Evolutionary conservation across 2,888 invertebrate genomes (phyloP).

Genomic region (Ceraclea dissimilis): DNA sequence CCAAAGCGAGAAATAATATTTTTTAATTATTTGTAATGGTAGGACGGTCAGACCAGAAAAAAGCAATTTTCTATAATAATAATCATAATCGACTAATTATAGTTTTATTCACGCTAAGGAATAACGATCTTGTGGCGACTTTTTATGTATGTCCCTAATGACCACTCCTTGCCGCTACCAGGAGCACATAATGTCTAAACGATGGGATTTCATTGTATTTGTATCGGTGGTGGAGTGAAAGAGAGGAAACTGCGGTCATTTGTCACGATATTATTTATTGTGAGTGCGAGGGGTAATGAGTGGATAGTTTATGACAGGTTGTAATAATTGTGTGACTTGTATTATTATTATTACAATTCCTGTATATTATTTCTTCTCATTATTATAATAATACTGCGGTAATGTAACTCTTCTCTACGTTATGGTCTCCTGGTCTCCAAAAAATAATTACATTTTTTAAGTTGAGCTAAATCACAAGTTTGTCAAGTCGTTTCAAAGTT

Average conservation of each 20-base stretch:
- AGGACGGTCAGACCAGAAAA: too few relatives aligned
- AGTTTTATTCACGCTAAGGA: too few relatives aligned
- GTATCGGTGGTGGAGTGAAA: too few relatives aligned
- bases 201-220: conserved; percentile 3
- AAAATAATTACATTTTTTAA: neutral
- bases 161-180: conserved; percentile 1
- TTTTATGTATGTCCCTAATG: neutral
- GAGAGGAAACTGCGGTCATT: conserved; percentile 18
- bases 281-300: conserved; percentile 7
- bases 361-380: neutral
- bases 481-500: too few relatives aligned
- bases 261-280: conserved; percentile 18
- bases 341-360: neutral
- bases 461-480: too few relatives aligned
- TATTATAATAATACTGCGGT: conserved; percentile 5
- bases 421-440: conserved; percentile 6
- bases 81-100: too few relatives aligned
- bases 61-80: too few relatives aligned
- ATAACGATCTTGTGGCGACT: neutral
- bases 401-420: neutral
- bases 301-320: conserved; percentile 7
- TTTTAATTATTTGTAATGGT: too few relatives aligned
- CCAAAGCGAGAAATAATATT: too few relatives aligned
- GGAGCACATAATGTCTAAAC: conserved; percentile 10
- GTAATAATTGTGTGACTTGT: neutral